Evolutionary conservation across 2,797 vertebrate species (phyloP).

Genomic region (Tokudaia muenninki): DNA sequence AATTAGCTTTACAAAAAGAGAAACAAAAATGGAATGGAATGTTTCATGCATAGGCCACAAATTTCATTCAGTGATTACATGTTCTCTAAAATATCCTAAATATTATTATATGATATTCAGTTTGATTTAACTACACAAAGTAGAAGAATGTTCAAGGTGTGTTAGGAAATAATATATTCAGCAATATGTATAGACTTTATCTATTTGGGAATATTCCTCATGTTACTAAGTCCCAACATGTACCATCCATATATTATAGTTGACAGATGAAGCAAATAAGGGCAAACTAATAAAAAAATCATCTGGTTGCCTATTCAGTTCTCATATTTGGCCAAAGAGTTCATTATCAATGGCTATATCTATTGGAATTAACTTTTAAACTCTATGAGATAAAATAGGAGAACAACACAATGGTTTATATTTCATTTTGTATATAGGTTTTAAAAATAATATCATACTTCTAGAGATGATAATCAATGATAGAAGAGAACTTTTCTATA

Average conservation of each 20-base stretch:
- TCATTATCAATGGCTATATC: not conserved
- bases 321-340: not conserved
- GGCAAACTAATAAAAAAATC: not conserved
- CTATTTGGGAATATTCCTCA: not conserved
- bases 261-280: not conserved
- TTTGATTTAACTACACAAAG: not conserved
- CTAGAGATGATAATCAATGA: not conserved
- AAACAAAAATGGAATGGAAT: not conserved
- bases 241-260: not conserved
- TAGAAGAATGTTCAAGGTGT: not conserved
- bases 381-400: not conserved
- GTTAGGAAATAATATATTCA: not conserved
- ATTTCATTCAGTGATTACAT: not conserved
- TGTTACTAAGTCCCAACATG: not conserved
- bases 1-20: not conserved
- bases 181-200: not conserved
- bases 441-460: not conserved
- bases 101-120: not conserved
- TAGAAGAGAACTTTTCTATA: not conserved
- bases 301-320: not conserved
- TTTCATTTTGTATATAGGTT: not conserved
- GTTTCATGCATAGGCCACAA: not conserved
- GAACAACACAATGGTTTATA: not conserved
- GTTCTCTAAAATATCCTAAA: not conserved
- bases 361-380: not conserved